Evolutionary conservation across 2,113 vertebrate genomes (phyloP).

Genomic region (Peucedramus taeniatus): DNA sequence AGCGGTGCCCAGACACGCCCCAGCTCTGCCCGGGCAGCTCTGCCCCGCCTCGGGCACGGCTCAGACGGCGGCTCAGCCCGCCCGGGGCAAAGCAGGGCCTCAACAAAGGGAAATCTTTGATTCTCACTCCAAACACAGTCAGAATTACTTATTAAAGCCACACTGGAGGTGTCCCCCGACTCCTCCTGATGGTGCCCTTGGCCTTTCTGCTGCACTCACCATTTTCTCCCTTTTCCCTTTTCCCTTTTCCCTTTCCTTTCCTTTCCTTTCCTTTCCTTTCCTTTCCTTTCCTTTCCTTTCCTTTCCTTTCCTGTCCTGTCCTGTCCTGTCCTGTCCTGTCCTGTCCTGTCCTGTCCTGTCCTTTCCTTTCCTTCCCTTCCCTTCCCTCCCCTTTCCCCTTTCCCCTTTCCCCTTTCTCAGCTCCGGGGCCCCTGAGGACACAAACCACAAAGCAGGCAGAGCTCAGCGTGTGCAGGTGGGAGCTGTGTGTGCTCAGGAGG

Average conservation of each 20-base stretch:
- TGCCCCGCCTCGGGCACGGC: neutral
- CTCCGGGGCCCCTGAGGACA: neutral
- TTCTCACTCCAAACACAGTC: neutral
- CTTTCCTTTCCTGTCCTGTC: neutral
- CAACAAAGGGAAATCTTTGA: neutral
- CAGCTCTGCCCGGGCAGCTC: neutral
- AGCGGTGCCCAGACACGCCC: fast-evolving
- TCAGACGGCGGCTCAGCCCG: neutral
- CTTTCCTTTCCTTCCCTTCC: no score
- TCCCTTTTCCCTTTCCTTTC: neutral
- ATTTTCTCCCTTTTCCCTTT: no score
- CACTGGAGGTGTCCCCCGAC: neutral
- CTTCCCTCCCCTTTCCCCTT: neutral
- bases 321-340: neutral
- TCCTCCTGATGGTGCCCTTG: neutral
- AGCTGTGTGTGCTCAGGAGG: neutral
- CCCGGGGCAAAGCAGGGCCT: neutral
- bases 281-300: no score
- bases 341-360: neutral
- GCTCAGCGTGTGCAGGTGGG: fast-evolving
- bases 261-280: no score
- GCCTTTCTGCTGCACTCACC: neutral
- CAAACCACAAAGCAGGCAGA: fast-evolving
- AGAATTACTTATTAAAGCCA: neutral
- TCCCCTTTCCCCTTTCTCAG: neutral